These are phyloP conservation scores for Lypha dubia DNA, from an alignment of 2,888 invertebrate species.

Conservation along the genomic window DNA sequence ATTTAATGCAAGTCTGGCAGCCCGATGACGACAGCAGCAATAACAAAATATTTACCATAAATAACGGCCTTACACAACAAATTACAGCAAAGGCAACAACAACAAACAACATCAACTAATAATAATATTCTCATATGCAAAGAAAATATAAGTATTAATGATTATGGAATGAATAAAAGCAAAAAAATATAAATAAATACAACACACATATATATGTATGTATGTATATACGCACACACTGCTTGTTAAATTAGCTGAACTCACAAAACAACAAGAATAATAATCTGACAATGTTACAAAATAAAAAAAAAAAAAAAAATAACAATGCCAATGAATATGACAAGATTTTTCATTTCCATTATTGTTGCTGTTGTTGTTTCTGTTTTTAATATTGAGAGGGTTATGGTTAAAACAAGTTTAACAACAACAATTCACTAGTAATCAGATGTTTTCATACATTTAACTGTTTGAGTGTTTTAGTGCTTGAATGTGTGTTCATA, in stretches of 20 bases:
- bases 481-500: not conserved
- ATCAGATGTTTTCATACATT: too few species aligned
- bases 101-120: slow-evolving; percentile 13
- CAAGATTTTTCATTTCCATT: slow-evolving; percentile 34
- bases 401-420: slow-evolving; percentile 58
- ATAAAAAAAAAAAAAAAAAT: too few species aligned
- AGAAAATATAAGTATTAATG: slow-evolving; percentile 49
- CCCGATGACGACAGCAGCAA: not conserved
- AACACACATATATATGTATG: not conserved
- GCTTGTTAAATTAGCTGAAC: slow-evolving; percentile 37
- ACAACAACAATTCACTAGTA: slow-evolving; percentile 1
- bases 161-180: slow-evolving; percentile 59
- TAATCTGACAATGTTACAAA: slow-evolving; percentile 20
- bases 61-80: slow-evolving; percentile 67
- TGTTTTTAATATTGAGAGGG: slow-evolving; percentile 64
- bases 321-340: slow-evolving; percentile 70
- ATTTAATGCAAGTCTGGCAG: not conserved
- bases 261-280: slow-evolving; percentile 41
- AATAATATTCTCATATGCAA: slow-evolving; percentile 28
- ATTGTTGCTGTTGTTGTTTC: not conserved
- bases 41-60: slow-evolving; percentile 22
- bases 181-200: slow-evolving; percentile 8
- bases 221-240: slow-evolving; percentile 4
- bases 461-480: too few species aligned
- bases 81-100: slow-evolving; percentile 36